Evolutionary conservation across 2,888 invertebrate species (phyloP).

Genomic region (Teleiodes luculella): DNA sequence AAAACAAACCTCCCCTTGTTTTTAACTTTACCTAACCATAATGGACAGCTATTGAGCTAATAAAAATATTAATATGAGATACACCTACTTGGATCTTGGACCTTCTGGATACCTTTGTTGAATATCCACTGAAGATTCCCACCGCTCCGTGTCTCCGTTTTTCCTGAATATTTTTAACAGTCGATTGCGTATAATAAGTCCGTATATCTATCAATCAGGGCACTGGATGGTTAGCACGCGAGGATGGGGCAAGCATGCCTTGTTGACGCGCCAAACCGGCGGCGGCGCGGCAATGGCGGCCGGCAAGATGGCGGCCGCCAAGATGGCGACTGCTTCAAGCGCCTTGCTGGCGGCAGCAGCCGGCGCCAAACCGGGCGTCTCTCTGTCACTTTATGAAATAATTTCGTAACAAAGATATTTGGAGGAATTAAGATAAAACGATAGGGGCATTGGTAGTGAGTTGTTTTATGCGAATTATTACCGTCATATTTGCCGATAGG

Average conservation of each 20-base stretch:
- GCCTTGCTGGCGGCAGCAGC: slow-evolving; percentile 8
- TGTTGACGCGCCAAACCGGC: neutral
- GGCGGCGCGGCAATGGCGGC: neutral
- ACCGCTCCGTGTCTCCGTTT: no score
- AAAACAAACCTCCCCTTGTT: no score
- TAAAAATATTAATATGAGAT: no score
- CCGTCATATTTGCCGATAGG: no score
- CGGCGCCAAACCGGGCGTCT: neutral
- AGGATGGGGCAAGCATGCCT: neutral
- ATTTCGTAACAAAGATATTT: neutral
- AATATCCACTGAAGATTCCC: no score
- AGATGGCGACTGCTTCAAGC: neutral
- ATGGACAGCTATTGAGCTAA: no score
- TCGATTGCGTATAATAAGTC: slow-evolving; percentile 1
- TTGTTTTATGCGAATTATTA: no score
- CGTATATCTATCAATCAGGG: slow-evolving; percentile 1
- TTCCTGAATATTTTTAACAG: neutral
- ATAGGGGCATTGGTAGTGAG: slow-evolving; percentile 14
- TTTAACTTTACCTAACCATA: no score
- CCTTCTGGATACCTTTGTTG: no score
- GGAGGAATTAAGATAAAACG: slow-evolving; percentile 12
- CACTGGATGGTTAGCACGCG: neutral
- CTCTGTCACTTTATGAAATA: neutral
- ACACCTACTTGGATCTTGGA: no score
- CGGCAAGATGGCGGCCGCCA: neutral